Conservation (phyloP, 1,140 invertebrate genomes). For the Brachionus calyciflorus region DNA sequence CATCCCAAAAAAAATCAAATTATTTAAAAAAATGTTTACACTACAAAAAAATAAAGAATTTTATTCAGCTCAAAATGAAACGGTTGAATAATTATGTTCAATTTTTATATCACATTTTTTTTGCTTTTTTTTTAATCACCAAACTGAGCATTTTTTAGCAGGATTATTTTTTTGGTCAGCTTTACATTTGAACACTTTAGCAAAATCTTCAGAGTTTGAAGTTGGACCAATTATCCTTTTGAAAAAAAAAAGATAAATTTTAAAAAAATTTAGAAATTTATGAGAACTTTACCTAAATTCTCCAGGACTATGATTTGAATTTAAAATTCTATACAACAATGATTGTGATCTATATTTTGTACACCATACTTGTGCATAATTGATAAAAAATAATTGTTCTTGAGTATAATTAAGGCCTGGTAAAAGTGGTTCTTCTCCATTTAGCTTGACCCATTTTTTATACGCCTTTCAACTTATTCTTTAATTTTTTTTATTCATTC, state of each 20-base stretch:
- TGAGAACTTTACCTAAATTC: conserved; percentile 9
- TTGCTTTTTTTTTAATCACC: no score
- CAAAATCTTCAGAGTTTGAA: conserved; percentile 86
- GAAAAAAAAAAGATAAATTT: no score
- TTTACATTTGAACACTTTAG: conserved; percentile 70
- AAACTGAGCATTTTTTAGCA: conserved; percentile 81
- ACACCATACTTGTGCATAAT: conserved; percentile 68
- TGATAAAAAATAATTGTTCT: conserved; percentile 70
- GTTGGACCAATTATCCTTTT: conserved; percentile 77
- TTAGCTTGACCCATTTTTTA: conserved; percentile 64
- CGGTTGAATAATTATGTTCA: no score
- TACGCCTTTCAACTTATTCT: conserved; percentile 60
- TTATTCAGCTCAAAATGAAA: no score
- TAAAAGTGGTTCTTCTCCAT: conserved; percentile 63
- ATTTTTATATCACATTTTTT: conserved; percentile 50
- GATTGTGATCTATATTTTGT: conserved; percentile 37
- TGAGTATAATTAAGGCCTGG: conserved; percentile 67
- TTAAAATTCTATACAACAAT: conserved; percentile 40
- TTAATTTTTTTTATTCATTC: not conserved
- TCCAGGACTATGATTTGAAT: conserved; percentile 40
- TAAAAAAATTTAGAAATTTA: not conserved
- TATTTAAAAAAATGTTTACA: no score
- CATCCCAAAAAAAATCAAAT: not conserved
- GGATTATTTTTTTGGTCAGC: conserved; percentile 83
- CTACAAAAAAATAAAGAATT: no score